Percentiles rank a stretch among this genome's conserved stretches.
These are phyloP conservation scores for Thyatira batis DNA, from an alignment of 2,888 invertebrate species.

Conservation along the genomic window DNA sequence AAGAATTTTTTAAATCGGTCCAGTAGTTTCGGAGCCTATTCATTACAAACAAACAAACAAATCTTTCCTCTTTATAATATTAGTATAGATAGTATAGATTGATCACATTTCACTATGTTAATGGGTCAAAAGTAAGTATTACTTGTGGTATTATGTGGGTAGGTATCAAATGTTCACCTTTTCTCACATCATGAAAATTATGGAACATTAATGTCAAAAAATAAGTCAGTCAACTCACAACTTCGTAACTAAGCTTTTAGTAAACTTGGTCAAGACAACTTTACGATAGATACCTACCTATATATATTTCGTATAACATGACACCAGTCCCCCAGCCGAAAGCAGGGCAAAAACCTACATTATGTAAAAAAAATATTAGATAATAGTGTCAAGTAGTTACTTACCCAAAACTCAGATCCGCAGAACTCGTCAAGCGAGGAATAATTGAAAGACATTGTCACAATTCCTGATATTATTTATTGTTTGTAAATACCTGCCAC, in stretches of 20 bases:
- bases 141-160: no score
- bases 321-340: no score
- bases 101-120: no score
- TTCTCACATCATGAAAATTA: no score
- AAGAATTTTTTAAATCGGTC: no score
- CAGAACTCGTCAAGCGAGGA: constrained; percentile 89
- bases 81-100: no score
- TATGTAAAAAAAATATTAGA: constrained; percentile 4
- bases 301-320: neutral
- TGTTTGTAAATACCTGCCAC: constrained; percentile 36
- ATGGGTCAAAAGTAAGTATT: no score
- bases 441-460: constrained; percentile 78
- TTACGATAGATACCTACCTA: neutral
- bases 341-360: neutral
- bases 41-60: no score
- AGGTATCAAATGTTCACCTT: no score
- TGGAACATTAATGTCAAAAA: no score
- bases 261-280: neutral
- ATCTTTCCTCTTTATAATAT: no score
- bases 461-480: constrained; percentile 39
- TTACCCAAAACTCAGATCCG: constrained; percentile 91
- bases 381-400: constrained; percentile 44
- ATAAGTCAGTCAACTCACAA: neutral
- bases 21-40: no score
- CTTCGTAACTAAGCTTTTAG: neutral